Evolutionary conservation across 2,888 invertebrate species (phyloP), one percentile per base, ranked within the genome.

Genomic region (Euplexia lucipara): DNA sequence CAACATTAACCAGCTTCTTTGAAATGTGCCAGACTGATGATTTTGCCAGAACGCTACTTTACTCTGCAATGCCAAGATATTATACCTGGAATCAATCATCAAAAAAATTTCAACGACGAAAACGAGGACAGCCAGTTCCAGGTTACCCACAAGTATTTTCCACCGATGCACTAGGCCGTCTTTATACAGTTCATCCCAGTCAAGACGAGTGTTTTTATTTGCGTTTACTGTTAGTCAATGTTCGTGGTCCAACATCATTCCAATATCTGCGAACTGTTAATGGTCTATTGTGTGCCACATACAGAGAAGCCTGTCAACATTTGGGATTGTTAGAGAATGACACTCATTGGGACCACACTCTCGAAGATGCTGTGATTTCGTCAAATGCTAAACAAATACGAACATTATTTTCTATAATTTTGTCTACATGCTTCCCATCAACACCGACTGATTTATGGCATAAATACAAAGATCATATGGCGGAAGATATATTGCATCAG

Each of bases 331-430:
- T 53, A 4, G 60, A 53, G 9, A 78, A 81, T 53, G 79, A 79
- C 39, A 3, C 66, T 53, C 79, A 81, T 76, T 79, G 76, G 79
- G 75, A 80, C n/a, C 54, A 67, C n/a, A 79, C 77, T 47, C 69
- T 79, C 48, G 41, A 60, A 5, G 74, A 78, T 75, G 65, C 78
- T 53, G 70, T 74, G 12, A 72, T 79, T 30, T 73, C 72, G 5
- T 77, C 59, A 59, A 1, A 51, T 9, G 48, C 51, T 26, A 1
- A 59, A 63, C 51, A 59, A 51, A 59, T 59, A 59, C 59, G 51
- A 49, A 59, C 42, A 59, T 59, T 51, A 1, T 59, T 39, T 51
- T 49, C 59, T 18, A 59, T 59, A 49, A 59, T 59, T 2, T 4
- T 51, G 2, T 59, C 49, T 49, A 51, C 59, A 59, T 49, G 49